Percentiles rank a stretch among this genome's conserved stretches.
These are phyloP conservation scores for Anticlea derivata DNA, from an alignment of 2,888 invertebrate genomes.

Conservation along the genomic window DNA sequence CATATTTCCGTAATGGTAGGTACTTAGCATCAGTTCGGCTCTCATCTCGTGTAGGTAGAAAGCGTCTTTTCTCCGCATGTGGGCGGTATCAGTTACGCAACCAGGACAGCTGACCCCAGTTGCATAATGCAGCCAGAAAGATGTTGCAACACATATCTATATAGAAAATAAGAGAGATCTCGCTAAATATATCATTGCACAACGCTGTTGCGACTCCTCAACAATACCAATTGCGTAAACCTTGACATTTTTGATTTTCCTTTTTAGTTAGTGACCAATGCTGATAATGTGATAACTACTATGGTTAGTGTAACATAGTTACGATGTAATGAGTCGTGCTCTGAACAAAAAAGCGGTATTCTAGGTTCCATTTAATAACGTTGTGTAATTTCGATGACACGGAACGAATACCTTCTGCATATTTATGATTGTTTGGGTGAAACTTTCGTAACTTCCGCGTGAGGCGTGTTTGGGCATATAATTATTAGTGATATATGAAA, in stretches of 20 bases:
- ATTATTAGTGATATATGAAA: conserved; percentile 43
- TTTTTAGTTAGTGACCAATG: conserved; percentile 37
- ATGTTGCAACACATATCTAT: conserved; percentile 66
- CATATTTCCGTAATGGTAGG: conserved; percentile 43
- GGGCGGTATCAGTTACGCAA: conserved; percentile 61
- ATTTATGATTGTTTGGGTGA: conserved; percentile 59
- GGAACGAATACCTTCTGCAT: conserved; percentile 57
- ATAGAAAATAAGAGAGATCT: conserved; percentile 71
- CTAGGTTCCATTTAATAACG: conserved; percentile 21
- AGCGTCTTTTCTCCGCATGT: conserved; percentile 66
- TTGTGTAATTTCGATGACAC: conserved; percentile 38
- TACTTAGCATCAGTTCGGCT: conserved; percentile 48
- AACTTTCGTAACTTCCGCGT: conserved; percentile 59
- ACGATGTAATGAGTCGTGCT: not conserved
- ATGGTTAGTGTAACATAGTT: not conserved
- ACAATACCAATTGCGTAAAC: conserved; percentile 68
- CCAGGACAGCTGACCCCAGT: conserved; percentile 70
- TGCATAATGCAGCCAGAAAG: conserved; percentile 70
- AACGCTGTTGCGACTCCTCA: conserved; percentile 58
- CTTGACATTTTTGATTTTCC: conserved; percentile 65
- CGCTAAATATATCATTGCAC: conserved; percentile 72
- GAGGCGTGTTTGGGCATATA: conserved; percentile 51
- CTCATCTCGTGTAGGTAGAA: conserved; percentile 64
- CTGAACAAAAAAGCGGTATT: conserved; percentile 26
- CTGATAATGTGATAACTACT: conserved; percentile 16